Percentiles rank a stretch among this genome's conserved stretches.
phyloP scores from a whole-genome alignment of 2,888 invertebrate species.

The Torymus auratus region DNA sequence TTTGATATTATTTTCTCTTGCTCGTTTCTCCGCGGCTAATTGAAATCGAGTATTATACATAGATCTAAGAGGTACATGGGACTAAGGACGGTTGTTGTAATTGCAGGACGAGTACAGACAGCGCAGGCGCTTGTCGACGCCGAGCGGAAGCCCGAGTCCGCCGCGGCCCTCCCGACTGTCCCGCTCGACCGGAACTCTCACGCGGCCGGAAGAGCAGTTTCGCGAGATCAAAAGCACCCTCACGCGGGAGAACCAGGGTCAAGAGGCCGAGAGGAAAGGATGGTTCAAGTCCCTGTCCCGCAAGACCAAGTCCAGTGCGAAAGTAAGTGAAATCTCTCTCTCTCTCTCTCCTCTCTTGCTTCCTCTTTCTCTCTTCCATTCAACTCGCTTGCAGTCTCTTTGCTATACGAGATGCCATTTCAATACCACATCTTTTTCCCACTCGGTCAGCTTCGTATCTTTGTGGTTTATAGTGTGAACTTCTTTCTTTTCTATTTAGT shows the following conservation, averaged over 20 bases:
- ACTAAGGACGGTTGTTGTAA: slow-evolving; percentile 1
- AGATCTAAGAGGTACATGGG: no score
- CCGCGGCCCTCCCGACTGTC: slow-evolving; percentile 80
- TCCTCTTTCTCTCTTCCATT: slow-evolving; percentile 1
- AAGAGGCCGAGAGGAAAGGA: slow-evolving; percentile 78
- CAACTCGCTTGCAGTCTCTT: no score
- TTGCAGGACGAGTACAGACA: slow-evolving; percentile 83
- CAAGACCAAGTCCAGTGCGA: slow-evolving; percentile 80
- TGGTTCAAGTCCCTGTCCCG: slow-evolving; percentile 90
- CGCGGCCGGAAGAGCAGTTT: slow-evolving; percentile 73
- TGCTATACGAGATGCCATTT: no score
- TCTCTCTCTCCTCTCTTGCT: neutral
- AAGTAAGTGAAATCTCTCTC: slow-evolving; percentile 74
- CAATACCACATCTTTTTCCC: no score
- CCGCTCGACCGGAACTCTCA: slow-evolving; percentile 74
- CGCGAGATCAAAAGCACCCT: slow-evolving; percentile 77
- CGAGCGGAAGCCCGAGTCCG: slow-evolving; percentile 83
- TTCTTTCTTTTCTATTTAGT: no score
- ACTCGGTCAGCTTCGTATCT: no score
- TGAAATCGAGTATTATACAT: no score
- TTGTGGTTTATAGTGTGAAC: no score
- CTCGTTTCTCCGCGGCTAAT: no score
- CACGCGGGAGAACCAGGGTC: slow-evolving; percentile 75
- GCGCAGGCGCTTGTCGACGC: slow-evolving; percentile 86
- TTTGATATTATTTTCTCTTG: no score